A percentile compares a stretch with the other conserved stretches of the same genome.
Conservation (phyloP, 2,888 invertebrate species). For the Ptychoptera albimana region DNA sequence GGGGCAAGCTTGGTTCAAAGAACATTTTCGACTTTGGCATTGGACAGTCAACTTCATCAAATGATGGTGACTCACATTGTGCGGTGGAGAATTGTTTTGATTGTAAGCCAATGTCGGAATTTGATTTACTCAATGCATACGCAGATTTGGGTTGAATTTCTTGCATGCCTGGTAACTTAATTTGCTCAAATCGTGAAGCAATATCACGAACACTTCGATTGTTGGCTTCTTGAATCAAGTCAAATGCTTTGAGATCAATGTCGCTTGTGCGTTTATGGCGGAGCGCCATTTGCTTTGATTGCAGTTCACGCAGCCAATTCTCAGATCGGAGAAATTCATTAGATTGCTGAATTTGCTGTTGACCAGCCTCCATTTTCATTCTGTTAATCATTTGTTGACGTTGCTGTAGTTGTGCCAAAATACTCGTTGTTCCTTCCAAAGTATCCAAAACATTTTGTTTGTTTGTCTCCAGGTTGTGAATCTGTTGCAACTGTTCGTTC, state of each 20-base stretch:
- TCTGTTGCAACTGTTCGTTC: conserved; percentile 41
- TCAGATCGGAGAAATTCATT: conserved; percentile 29
- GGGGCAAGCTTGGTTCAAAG: conserved; percentile 4
- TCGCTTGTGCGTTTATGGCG: conserved; percentile 27
- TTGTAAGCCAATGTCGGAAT: no score
- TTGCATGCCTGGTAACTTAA: conserved; percentile 16
- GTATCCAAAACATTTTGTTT: conserved; percentile 28
- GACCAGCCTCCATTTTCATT: conserved; percentile 27
- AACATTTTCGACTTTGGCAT: not conserved
- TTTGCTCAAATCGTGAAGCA: conserved; percentile 64
- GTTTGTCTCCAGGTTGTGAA: conserved; percentile 26
- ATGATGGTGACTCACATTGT: not conserved
- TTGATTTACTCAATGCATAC: no score
- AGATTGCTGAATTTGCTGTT: conserved; percentile 35
- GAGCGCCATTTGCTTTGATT: conserved; percentile 58
- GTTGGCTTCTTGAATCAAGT: conserved; percentile 7
- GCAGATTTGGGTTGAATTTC: not conserved
- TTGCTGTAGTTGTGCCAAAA: conserved; percentile 47
- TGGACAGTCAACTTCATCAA: conserved; percentile 10
- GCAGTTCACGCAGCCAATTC: conserved; percentile 61
- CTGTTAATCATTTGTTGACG: conserved; percentile 36
- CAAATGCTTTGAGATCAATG: not conserved
- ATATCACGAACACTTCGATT: conserved; percentile 53
- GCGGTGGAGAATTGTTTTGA: no score
- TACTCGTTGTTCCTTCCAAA: conserved; percentile 30